phyloP scores from a whole-genome alignment of 1,140 invertebrate species.

The Argopecten irradians region DNA sequence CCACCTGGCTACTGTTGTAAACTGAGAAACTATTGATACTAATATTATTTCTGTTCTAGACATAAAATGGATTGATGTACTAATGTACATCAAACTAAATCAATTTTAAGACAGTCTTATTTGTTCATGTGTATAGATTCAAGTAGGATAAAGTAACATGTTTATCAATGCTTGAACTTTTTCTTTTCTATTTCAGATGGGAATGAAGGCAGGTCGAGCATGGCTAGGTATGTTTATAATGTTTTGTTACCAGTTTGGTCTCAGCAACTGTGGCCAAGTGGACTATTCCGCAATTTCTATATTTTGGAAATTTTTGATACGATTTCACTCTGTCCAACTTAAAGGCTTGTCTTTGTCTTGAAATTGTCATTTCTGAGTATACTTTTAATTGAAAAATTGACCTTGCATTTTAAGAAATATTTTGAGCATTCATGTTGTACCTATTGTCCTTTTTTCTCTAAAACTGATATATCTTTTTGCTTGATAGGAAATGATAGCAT shows the following conservation, averaged over 20 bases:
- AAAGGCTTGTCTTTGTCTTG: background rate
- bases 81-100: too few species aligned
- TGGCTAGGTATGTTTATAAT: conserved; percentile 61
- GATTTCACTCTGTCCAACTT: background rate
- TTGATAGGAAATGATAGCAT: too few species aligned
- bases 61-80: conserved; percentile 10
- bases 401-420: background rate
- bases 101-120: too few species aligned
- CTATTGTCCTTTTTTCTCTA: background rate
- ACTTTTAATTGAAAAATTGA: background rate
- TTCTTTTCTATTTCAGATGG: conserved; percentile 58
- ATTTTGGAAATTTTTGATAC: background rate
- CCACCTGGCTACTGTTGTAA: background rate
- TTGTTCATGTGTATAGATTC: conserved; percentile 28
- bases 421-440: background rate
- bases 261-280: background rate
- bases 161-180: background rate
- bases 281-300: background rate
- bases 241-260: background rate
- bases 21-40: background rate
- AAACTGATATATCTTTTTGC: background rate
- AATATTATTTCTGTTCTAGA: conserved; percentile 4
- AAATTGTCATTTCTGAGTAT: background rate
- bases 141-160: background rate
- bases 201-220: conserved; percentile 62